Conservation (phyloP, 2,888 invertebrate species). For the Cheilosia vulpina region DNA sequence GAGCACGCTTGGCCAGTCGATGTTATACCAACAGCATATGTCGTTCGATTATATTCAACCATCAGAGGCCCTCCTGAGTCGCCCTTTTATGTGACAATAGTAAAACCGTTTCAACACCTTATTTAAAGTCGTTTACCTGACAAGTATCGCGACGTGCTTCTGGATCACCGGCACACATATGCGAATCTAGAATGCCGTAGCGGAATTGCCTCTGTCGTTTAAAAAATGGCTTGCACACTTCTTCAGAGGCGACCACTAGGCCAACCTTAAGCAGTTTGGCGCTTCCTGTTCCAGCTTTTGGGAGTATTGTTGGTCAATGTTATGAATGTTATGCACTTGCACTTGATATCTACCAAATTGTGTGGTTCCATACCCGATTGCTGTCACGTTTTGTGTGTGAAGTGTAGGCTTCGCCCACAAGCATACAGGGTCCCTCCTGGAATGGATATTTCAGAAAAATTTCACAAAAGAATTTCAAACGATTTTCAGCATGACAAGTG, state of each 20-base stretch:
- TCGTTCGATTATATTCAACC: constrained; percentile 34
- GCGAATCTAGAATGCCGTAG: constrained; percentile 76
- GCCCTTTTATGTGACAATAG: constrained; percentile 76
- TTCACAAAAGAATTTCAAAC: too few relatives aligned
- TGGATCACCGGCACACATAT: constrained; percentile 79
- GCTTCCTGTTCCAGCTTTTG: constrained; percentile 15
- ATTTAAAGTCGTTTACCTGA: constrained; percentile 32
- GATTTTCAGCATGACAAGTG: too few relatives aligned
- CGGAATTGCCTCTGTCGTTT: constrained; percentile 32
- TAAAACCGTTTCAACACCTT: background rate
- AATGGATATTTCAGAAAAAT: background rate
- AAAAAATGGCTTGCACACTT: constrained; percentile 22
- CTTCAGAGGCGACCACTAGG: constrained; percentile 4
- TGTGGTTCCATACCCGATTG: constrained; percentile 39
- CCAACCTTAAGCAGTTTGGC: constrained; percentile 9
- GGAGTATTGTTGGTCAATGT: background rate
- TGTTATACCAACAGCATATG: constrained; percentile 72
- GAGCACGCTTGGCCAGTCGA: constrained; percentile 74
- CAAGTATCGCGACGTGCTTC: constrained; percentile 76
- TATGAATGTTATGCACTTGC: background rate
- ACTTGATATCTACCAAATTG: constrained; percentile 23
- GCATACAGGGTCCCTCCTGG: constrained; percentile 16
- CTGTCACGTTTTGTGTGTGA: constrained; percentile 5
- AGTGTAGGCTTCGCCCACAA: constrained; percentile 33
- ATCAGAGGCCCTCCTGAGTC: constrained; percentile 76